Percentiles rank a stretch among this genome's conserved stretches.
phyloP scores from a whole-genome alignment of 2,888 invertebrate species.

The Cryptus viduatorius region DNA sequence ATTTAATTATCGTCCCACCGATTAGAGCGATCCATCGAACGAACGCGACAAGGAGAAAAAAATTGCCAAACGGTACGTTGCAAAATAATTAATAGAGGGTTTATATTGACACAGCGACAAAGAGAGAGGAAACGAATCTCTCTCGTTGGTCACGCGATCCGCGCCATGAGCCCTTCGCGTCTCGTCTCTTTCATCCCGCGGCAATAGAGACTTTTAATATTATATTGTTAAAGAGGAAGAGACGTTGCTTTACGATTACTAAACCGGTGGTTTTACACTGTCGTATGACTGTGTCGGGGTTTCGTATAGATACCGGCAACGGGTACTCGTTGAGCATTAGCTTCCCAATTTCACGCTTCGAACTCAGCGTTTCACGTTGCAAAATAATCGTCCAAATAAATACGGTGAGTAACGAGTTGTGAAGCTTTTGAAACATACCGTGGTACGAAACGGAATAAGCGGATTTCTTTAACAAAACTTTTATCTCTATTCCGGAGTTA shows the following conservation, averaged over 20 bases:
- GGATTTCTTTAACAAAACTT: not conserved
- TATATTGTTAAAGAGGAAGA: constrained; percentile 67
- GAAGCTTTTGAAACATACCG: not conserved
- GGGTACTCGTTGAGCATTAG: constrained; percentile 43
- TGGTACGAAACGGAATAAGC: not conserved
- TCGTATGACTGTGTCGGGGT: not conserved
- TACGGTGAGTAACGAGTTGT: constrained; percentile 41
- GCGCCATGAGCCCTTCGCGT: constrained; percentile 37
- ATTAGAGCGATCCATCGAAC: not conserved
- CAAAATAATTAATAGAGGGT: constrained; percentile 64
- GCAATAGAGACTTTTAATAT: constrained; percentile 60
- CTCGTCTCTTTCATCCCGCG: not conserved
- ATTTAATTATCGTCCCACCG: not conserved
- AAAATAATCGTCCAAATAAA: constrained; percentile 59
- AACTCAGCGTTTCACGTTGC: constrained; percentile 56
- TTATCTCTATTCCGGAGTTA: not conserved
- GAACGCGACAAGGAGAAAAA: not conserved
- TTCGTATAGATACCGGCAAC: not conserved
- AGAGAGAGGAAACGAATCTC: constrained; percentile 59
- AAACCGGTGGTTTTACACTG: constrained; percentile 42
- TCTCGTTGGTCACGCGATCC: constrained; percentile 65
- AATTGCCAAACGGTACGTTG: constrained; percentile 55
- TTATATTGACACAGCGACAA: constrained; percentile 4
- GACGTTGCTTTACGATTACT: constrained; percentile 62
- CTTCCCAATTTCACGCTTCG: constrained; percentile 67